Base-by-base conservation (phyloP, 2,888 invertebrate species). In the Hyposoter dolosus region DNA sequence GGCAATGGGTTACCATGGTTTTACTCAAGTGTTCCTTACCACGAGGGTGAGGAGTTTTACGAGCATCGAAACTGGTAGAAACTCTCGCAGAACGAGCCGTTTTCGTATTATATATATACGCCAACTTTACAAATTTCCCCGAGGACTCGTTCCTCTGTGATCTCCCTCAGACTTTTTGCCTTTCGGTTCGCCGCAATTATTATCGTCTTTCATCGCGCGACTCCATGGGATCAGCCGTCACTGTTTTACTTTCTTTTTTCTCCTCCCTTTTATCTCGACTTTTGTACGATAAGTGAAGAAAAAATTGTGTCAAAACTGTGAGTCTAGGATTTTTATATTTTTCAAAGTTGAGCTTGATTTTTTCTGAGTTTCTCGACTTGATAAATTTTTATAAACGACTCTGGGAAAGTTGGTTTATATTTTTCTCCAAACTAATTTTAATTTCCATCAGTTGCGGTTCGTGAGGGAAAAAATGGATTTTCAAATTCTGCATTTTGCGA, bases 51-150 rank as follows among this genome's bases (percentile, higher is more conserved):
- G n/a, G 47, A n/a, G 23, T 47, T 81, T 74, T 78, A 68, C 63
- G 71, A 75, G 40, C 40, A 75, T 79, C 74, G 74, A 65, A 65
- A 53, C 72, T 65, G 77, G 56, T 40, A 10, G 77, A 60, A 82
- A 69, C 78, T 85, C 68, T 40, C 23, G 75, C 75, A 23, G 50
- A 75, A 40, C 71, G 60, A 81, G 12, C 56, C 74, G 56, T 79
- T 81, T 75, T 50, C 74, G 65, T 40, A 66, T 81, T 40, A 53
- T 66, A 43, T 50, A 43, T 35, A 76, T 47, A 69, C 80, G 65
- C 35, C 45, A 84, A 87, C 78, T 81, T 83, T 85, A 82, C 74
- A 68, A 88, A 88, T 88, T 88, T 88, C 88, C 87, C 88, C 78
- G 82, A 87, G 88, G 88, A 77, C 84, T 83, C 85, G 77, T 88